phyloP scores from a whole-genome alignment of 1,140 invertebrate species.

The Microvelia longipes region DNA sequence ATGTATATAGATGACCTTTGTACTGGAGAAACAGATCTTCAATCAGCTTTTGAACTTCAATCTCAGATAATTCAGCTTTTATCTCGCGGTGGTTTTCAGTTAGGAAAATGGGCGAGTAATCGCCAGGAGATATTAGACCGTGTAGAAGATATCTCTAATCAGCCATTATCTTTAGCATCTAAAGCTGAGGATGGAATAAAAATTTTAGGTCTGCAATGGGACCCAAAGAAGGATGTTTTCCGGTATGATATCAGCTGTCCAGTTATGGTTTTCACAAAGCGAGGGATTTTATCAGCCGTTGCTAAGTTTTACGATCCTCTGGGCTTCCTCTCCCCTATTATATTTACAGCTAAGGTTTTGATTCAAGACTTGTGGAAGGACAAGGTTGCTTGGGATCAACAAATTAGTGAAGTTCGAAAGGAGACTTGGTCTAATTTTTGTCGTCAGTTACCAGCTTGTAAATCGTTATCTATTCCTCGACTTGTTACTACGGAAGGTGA shows the following conservation, averaged over 20 bases:
- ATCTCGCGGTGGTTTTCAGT: no score
- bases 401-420: background rate
- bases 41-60: conserved; percentile 15
- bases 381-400: background rate
- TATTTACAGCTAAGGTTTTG: no score
- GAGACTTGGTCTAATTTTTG: background rate
- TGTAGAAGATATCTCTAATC: background rate
- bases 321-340: no score
- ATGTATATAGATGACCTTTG: conserved; percentile 35
- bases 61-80: no score
- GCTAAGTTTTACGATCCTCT: no score
- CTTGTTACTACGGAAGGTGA: background rate
- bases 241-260: background rate
- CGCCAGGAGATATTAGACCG: background rate
- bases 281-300: background rate
- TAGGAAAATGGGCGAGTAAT: conserved; percentile 18
- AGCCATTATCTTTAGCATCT: background rate
- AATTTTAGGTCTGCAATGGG: conserved; percentile 4
- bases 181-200: no score
- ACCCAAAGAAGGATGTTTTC: background rate
- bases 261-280: background rate
- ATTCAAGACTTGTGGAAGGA: conserved; percentile 3
- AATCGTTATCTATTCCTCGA: background rate
- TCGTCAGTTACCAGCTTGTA: background rate
- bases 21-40: conserved; percentile 20